phyloP scores from a whole-genome alignment of 2,113 vertebrate species.

The Entomyzon cyanotis region DNA sequence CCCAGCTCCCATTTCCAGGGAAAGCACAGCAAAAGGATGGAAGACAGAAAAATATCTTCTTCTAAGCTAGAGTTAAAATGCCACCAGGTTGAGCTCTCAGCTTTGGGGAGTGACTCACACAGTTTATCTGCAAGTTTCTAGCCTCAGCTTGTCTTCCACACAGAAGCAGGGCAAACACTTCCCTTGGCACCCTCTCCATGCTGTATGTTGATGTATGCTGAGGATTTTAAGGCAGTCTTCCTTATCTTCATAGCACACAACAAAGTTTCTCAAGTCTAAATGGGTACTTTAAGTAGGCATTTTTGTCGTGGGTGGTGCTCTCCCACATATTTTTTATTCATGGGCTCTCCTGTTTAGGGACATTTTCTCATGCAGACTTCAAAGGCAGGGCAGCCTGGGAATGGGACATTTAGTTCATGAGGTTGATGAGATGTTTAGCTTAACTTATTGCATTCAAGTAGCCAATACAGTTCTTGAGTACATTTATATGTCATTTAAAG shows the following conservation, averaged over 20 bases:
- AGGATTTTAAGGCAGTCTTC: background rate
- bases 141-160: background rate
- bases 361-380: background rate
- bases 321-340: background rate
- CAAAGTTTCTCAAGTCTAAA: background rate
- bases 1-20: background rate
- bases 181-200: background rate
- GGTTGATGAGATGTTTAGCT: background rate
- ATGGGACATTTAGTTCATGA: background rate
- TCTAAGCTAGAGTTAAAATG: background rate
- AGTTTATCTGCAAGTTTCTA: background rate
- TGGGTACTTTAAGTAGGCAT: background rate
- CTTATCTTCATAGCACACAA: background rate
- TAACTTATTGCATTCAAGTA: background rate
- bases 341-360: background rate
- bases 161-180: background rate
- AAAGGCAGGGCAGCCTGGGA: background rate
- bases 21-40: background rate
- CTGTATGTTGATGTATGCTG: background rate
- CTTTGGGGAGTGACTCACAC: background rate
- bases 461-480: background rate
- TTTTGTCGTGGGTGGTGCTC: background rate
- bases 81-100: background rate
- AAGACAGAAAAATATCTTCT: background rate
- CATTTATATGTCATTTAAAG: background rate